Conservation (phyloP, 2,797 vertebrate species). For the Clarias laeviceps region DNA sequence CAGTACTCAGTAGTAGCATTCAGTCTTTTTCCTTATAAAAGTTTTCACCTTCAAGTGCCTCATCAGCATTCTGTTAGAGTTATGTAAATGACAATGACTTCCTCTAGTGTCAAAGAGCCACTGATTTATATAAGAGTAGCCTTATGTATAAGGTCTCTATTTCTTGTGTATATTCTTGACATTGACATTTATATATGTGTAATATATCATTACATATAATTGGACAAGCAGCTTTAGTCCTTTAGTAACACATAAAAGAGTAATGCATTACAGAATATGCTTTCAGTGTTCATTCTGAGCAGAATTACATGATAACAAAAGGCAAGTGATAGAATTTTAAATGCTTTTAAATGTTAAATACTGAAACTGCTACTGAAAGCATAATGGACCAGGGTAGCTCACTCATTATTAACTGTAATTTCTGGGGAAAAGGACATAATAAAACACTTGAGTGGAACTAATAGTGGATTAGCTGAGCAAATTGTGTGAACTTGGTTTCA, state of each 20-base stretch:
- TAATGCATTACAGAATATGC: background rate
- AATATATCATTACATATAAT: background rate
- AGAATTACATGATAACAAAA: constrained; percentile 9
- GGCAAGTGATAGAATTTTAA: constrained; percentile 1
- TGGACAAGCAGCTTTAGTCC: background rate
- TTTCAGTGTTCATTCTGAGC: constrained; percentile 15
- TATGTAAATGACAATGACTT: constrained; percentile 1
- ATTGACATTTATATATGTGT: background rate
- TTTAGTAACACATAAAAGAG: background rate
- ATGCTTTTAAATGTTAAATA: constrained; percentile 32
- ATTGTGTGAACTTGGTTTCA: constrained; percentile 52
- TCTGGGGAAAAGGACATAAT: constrained; percentile 46
- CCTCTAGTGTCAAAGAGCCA: background rate
- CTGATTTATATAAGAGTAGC: background rate
- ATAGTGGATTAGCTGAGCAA: constrained; percentile 53
- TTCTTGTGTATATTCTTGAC: background rate
- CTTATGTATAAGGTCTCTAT: background rate
- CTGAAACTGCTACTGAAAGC: constrained; percentile 27
- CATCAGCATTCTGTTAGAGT: constrained; percentile 25
- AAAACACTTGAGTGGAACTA: constrained; percentile 52
- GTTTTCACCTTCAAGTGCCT: constrained; percentile 20
- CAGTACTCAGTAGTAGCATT: constrained; percentile 4
- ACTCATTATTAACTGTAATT: constrained; percentile 50
- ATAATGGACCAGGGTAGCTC: constrained; percentile 46
- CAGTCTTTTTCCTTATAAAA: constrained; percentile 26